Evolutionary conservation across 2,888 invertebrate species (phyloP), one percentile per base, ranked within the genome.

Genomic region (Tipula vernalis): DNA sequence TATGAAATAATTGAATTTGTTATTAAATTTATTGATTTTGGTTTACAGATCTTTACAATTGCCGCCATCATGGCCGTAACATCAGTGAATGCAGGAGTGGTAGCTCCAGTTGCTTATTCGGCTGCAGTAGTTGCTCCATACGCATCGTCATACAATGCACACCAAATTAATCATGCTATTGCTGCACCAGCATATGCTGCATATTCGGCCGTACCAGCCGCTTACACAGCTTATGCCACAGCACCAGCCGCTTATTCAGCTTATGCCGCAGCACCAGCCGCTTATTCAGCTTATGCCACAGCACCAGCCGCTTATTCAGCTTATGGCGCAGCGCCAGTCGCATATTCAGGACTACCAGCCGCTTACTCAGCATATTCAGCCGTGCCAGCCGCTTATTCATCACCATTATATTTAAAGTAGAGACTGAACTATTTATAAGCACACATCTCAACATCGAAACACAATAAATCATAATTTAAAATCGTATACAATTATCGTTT

Each of bases 81-180:
- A 51, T 84, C 92, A 90, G 88, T 89, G 36, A 89, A 90, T 86
- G 89, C 91, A 89, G 91, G 91, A 41, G 89, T 91, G 5, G 89
- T 90, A 39, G 89, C 91, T 36, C 90, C 90, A 13, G 94, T 94
- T 3, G 84, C 84, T 13, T 71, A 71, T 71, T 84, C 84, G 15
- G 84, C 84, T 2, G 39, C 84, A 3, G 93, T 93, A 87, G 92
- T 95, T 5, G 94, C 95, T 0, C 95, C 96, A 2, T 95, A 95
- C 89, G 96, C 96, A 86, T 94, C 93, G 89, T 95, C 95, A 13
- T 96, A 95, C 91, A 95, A 95, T 87, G 95, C 95, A 0, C 96
- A 95, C 89, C 92, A 94, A 36, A 93, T 96, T 87, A 95, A 96
- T 91, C 96, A 96, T 89, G 96, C 96, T 0, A 93, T 95, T 3